Evolutionary conservation across 2,888 invertebrate species (phyloP), one percentile per base, ranked within the genome.

Genomic region (Ennomos erosarius): DNA sequence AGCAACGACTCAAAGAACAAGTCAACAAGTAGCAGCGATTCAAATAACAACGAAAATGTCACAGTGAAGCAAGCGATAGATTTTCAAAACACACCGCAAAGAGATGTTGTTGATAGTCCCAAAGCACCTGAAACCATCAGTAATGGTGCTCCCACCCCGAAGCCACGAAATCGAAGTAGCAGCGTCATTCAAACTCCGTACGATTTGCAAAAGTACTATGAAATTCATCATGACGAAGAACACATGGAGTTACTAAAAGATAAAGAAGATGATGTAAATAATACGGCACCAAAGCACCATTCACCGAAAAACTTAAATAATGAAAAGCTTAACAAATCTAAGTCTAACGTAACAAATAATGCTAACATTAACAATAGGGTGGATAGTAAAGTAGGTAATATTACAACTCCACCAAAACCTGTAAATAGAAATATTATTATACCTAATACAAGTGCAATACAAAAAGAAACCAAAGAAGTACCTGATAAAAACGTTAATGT

Each of bases 171-270:
- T 53, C 78, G 92, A 59, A 92, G 92, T 67, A 90, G 92, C 63
- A 93, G 92, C 65, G 83, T 93, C 16, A 93, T 93, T 74, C 92
- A 93, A 67, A 92, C 93, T 52, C 92, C 93, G 2, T 92, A 92
- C 65, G 93, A 92, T 71, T 76, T 93, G 64, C 91, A 93, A 68
- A 90, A 90, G 70, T 93, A 93, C 74, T 89, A 89, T 42, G 89
- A 92, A 81, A 79, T 92, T 60, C 92, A 92, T 73, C 79, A 77
- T n/a, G 93, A 92, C 65, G 87, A 90, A 64, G 90, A 88, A 73
- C 90, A 90, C 62, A 84, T 88, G 78, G 83, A 90, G 47, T 70
- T 90, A 10, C 73, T 91, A 44, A 90, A 87, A 68, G 90, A 90
- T 67, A 87, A 86, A 59, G 80, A 79, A 58, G 86, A 85, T 56